phyloP scores from a whole-genome alignment of 2,113 vertebrate species.

The Microcebus lehilahytsara region DNA sequence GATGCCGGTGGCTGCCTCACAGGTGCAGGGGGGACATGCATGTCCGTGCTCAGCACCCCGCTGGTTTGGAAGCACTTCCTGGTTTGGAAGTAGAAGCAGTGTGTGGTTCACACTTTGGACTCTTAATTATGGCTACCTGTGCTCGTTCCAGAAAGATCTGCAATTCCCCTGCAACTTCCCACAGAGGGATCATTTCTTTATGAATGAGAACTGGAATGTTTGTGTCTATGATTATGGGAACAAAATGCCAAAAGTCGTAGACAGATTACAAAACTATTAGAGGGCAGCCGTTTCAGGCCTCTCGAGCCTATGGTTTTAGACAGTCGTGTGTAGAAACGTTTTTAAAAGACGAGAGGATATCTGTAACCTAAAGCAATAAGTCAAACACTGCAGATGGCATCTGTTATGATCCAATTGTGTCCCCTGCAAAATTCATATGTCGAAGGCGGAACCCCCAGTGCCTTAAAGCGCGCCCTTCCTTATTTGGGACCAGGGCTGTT shows the following conservation, averaged over 20 bases:
- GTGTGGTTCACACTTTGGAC: background rate
- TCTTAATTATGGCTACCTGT: too few relatives aligned
- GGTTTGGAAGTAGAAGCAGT: background rate
- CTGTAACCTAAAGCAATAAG: background rate
- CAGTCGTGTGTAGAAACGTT: background rate
- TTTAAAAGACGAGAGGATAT: background rate
- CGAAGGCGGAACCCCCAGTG: background rate
- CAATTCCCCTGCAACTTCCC: too few relatives aligned
- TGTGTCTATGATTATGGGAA: background rate
- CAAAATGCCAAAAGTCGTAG: background rate
- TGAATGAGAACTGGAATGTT: background rate
- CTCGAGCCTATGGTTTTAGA: background rate
- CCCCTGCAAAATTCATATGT: background rate
- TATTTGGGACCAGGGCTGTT: background rate
- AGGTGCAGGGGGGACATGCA: too few relatives aligned
- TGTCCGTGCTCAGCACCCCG: background rate
- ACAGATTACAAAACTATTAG: background rate
- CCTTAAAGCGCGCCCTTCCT: background rate
- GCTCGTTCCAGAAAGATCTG: too few relatives aligned
- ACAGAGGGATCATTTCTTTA: background rate
- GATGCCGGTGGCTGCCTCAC: background rate
- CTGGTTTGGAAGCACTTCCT: background rate
- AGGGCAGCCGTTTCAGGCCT: fast-evolving
- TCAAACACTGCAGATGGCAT: background rate
- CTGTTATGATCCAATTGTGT: background rate